Evolutionary conservation across 2,797 vertebrate genomes (phyloP).

Genomic region (Bradypodion ventrale): DNA sequence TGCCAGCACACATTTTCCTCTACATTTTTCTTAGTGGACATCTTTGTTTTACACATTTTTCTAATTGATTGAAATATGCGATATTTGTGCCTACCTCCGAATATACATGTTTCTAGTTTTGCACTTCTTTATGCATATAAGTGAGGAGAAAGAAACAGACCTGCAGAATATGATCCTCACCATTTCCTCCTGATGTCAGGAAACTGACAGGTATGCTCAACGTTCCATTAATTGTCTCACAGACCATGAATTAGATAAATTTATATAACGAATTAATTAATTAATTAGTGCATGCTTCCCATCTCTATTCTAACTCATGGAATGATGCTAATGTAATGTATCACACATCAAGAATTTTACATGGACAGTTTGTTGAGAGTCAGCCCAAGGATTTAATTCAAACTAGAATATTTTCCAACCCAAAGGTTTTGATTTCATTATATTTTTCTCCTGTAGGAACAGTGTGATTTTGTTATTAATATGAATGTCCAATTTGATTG

Average conservation of each 20-base stretch:
- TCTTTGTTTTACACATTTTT: not conserved
- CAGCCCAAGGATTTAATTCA: conserved; percentile 33
- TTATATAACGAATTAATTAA: not conserved
- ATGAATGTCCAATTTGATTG: conserved; percentile 32
- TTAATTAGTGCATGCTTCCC: not conserved
- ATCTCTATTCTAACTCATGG: conserved; percentile 28
- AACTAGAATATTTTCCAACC: conserved; percentile 22
- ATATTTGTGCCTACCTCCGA: not conserved
- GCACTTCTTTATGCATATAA: not conserved
- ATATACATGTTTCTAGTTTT: not conserved
- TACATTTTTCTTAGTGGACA: not conserved
- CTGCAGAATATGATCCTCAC: not conserved
- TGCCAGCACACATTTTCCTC: not conserved
- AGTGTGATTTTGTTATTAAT: conserved; percentile 42
- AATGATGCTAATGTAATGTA: conserved; percentile 54
- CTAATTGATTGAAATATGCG: not conserved
- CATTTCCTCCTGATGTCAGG: not conserved
- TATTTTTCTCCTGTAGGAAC: conserved; percentile 32
- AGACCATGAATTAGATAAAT: not conserved
- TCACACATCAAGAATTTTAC: conserved; percentile 56
- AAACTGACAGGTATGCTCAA: not conserved
- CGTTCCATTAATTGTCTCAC: not conserved
- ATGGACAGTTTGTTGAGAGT: conserved; percentile 54
- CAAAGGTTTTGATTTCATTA: conserved; percentile 41
- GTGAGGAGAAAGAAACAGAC: not conserved